phyloP scores from a whole-genome alignment of 2,888 invertebrate species.

The Acanthacorydalis orientalis region DNA sequence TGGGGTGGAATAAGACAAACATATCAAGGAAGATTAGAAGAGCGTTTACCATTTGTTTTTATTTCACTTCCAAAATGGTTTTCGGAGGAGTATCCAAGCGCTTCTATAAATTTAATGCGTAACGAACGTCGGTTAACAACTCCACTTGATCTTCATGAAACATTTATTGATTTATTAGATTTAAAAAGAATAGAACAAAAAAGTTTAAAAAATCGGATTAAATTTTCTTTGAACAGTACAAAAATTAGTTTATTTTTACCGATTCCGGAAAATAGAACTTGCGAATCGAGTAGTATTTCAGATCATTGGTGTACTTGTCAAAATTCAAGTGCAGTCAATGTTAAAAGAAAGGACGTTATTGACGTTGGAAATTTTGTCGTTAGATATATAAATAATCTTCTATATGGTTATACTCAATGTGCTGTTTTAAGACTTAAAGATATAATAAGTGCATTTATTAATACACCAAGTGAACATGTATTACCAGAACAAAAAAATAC shows the following conservation, averaged over 20 bases:
- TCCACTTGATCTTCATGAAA: slow-evolving; percentile 71
- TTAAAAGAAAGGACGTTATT: slow-evolving; percentile 33
- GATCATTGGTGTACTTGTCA: slow-evolving; percentile 85
- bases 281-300: slow-evolving; percentile 57
- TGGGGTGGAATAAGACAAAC: slow-evolving; percentile 73
- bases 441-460: slow-evolving; percentile 49
- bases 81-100: slow-evolving; percentile 37
- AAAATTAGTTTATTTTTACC: slow-evolving; percentile 58
- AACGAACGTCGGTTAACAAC: slow-evolving; percentile 62
- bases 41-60: slow-evolving; percentile 67
- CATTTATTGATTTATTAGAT: slow-evolving; percentile 50
- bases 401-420: slow-evolving; percentile 46
- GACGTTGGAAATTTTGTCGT: slow-evolving; percentile 45
- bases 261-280: slow-evolving; percentile 55
- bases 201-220: slow-evolving; percentile 22
- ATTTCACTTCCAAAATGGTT: slow-evolving; percentile 59
- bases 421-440: slow-evolving; percentile 40
- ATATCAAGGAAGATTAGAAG: slow-evolving; percentile 75
- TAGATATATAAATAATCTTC: slow-evolving; percentile 41
- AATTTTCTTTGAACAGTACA: slow-evolving; percentile 6
- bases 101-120: slow-evolving; percentile 41
- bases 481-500: slow-evolving; percentile 21
- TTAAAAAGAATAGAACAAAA: slow-evolving; percentile 28
- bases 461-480: slow-evolving; percentile 27
- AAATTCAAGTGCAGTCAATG: slow-evolving; percentile 36